Conservation (phyloP, 2,113 vertebrate species). For the Tiliqua scincoides region DNA sequence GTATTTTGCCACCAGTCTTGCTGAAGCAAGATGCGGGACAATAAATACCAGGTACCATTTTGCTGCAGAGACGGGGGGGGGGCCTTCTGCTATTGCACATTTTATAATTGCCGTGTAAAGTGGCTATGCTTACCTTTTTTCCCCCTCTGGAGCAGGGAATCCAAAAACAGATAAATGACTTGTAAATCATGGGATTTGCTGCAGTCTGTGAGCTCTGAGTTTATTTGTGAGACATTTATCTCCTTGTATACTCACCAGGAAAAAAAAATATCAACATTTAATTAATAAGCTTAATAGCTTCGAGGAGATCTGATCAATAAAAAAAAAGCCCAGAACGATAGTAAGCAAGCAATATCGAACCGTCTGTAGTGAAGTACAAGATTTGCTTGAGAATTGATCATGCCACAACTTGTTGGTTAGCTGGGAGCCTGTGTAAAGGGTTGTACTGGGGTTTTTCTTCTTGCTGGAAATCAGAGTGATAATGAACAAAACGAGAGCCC, state of each 20-base stretch:
- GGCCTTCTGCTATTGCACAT: constrained; percentile 54
- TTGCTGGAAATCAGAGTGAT: constrained; percentile 40
- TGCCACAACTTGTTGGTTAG: constrained; percentile 2
- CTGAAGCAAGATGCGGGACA: neutral
- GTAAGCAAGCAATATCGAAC: constrained; percentile 58
- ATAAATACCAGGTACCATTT: constrained; percentile 49
- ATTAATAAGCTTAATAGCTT: constrained; percentile 78
- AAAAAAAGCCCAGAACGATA: constrained; percentile 53
- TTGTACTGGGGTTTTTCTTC: neutral
- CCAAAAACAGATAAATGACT: constrained; percentile 67
- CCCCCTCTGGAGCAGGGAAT: neutral
- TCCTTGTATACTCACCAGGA: constrained; percentile 58
- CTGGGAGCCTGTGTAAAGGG: neutral
- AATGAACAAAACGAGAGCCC: neutral
- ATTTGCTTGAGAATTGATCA: constrained; percentile 48
- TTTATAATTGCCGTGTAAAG: constrained; percentile 52
- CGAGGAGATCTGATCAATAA: constrained; percentile 71
- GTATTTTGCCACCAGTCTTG: too few species aligned
- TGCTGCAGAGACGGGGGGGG: constrained; percentile 60
- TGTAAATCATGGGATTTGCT: constrained; percentile 61
- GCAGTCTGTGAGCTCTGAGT: constrained; percentile 55
- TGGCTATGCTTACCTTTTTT: constrained; percentile 59
- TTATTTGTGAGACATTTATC: constrained; percentile 77
- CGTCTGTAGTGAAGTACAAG: constrained; percentile 47
- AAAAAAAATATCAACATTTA: constrained; percentile 72